phyloP scores from a whole-genome alignment of 2,797 vertebrate species.

The Dicrostonyx torquatus region DNA sequence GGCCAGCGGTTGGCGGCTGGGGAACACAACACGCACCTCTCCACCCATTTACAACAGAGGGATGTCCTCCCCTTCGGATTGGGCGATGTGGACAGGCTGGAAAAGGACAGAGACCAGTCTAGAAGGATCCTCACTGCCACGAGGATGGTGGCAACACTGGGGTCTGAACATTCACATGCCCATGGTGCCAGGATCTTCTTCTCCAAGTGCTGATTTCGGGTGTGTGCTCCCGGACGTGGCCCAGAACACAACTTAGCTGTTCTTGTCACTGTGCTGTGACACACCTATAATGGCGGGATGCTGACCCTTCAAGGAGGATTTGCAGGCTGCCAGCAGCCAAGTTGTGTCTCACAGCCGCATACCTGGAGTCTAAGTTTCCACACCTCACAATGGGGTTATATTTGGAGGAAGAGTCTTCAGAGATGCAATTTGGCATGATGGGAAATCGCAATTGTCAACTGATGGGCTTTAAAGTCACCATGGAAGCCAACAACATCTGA shows the following conservation, averaged over 20 bases:
- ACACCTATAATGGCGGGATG: fast-evolving
- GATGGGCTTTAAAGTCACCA: background rate
- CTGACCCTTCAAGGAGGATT: background rate
- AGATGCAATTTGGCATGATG: background rate
- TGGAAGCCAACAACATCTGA: background rate
- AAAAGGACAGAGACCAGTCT: background rate
- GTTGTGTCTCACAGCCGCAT: fast-evolving
- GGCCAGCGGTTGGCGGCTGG: no score
- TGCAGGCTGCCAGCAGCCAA: background rate
- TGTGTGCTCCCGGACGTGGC: fast-evolving
- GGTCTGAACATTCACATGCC: fast-evolving
- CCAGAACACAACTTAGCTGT: background rate
- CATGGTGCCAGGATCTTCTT: background rate
- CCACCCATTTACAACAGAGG: no score
- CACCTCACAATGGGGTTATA: background rate
- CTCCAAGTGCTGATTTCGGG: background rate
- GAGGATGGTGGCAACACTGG: background rate
- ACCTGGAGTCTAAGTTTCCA: background rate
- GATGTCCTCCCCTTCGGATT: background rate
- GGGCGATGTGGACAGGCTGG: fast-evolving
- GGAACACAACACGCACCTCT: no score
- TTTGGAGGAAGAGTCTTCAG: background rate
- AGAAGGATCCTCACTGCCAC: no score
- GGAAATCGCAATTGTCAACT: background rate
- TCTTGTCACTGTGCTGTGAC: fast-evolving